phyloP scores from a whole-genome alignment of 1,140 invertebrate genomes.

The Panagrolaimus sp. region DNA sequence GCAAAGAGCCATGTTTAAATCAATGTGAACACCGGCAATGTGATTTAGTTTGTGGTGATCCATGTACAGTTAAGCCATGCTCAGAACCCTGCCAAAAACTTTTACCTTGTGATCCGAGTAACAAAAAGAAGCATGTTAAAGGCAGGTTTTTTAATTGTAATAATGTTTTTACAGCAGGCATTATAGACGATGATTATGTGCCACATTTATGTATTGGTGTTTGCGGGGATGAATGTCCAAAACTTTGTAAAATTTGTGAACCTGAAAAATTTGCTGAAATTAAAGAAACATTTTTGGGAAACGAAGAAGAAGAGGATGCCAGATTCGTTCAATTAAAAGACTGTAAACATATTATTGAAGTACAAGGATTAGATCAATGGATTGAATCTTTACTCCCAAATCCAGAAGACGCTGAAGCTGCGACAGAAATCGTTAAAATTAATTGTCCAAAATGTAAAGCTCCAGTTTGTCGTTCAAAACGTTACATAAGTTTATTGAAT shows the following conservation, averaged over 20 bases:
- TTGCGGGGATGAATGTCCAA: background rate
- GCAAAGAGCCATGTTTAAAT: slow-evolving; percentile 15
- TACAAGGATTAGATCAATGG: slow-evolving; percentile 16
- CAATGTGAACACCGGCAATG: slow-evolving; percentile 13
- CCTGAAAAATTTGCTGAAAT: background rate
- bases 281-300: slow-evolving; percentile 7
- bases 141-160: background rate
- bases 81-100: slow-evolving; percentile 11
- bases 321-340: background rate
- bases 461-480: slow-evolving; percentile 19
- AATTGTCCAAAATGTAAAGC: slow-evolving; percentile 20
- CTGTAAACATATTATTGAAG: background rate
- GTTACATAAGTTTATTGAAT: slow-evolving; percentile 18
- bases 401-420: background rate
- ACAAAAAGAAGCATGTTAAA: background rate
- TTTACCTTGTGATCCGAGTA: slow-evolving; percentile 8
- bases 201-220: background rate
- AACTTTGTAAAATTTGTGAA: background rate
- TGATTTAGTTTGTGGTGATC: slow-evolving; percentile 6
- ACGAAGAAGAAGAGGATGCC: background rate
- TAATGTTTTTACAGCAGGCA: too few relatives aligned
- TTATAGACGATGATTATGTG: too few relatives aligned
- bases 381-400: background rate
- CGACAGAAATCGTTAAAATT: slow-evolving; percentile 16
- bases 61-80: slow-evolving; percentile 14